These are phyloP conservation scores for Synodontis membranacea DNA, from an alignment of 2,113 vertebrate genomes.

Conservation along the genomic window DNA sequence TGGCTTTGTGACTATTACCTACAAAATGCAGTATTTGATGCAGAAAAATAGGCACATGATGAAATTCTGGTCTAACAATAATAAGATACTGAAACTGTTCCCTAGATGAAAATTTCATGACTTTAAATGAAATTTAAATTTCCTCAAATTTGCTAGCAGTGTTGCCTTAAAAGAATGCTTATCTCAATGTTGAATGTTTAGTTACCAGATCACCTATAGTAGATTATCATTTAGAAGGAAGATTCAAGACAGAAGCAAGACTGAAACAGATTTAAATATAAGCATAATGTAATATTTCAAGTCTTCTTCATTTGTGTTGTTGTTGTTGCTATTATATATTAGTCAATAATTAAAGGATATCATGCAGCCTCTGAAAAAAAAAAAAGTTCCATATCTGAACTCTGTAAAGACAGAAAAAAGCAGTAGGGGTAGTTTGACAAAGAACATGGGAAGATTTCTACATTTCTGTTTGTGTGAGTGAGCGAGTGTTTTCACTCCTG, in stretches of 20 bases:
- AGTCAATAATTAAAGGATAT: conserved; percentile 48
- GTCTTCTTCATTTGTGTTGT: conserved; percentile 34
- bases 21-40: not conserved
- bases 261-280: not conserved
- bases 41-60: not conserved
- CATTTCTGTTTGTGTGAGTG: conserved; percentile 32
- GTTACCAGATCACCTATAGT: conserved; percentile 20
- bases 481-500: conserved; percentile 35
- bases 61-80: not conserved
- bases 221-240: conserved; percentile 34
- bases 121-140: not conserved
- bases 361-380: conserved; percentile 33
- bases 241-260: not conserved
- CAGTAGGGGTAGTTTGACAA: conserved; percentile 57
- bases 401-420: conserved; percentile 47
- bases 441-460: conserved; percentile 20
- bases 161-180: not conserved
- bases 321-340: conserved; percentile 50
- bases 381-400: conserved; percentile 38
- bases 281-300: conserved; percentile 19
- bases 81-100: not conserved
- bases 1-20: not conserved
- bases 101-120: not conserved
- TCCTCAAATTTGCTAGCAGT: not conserved
- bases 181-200: not conserved